Base-by-base conservation (phyloP, 2,113 vertebrate species). In the Tor tambroides region DNA sequence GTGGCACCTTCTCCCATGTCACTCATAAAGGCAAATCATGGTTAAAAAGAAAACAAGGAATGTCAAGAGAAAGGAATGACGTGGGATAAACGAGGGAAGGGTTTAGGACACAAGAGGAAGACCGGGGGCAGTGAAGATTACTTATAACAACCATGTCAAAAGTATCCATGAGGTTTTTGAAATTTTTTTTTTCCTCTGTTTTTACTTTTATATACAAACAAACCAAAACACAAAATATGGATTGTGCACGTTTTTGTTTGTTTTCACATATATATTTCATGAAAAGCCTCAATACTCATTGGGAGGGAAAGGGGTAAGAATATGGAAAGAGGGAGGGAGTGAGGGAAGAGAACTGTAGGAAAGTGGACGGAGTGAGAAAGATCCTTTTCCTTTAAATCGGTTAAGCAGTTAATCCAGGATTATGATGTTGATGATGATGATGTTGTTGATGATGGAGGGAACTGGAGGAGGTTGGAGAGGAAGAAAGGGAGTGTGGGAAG, bases 11-110 rank as follows among this genome's bases (percentile, higher is more conserved):
- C 88, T 86, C 85, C 78, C 80, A 84, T 88, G 89, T 87, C 85
- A 90, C 90, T 91, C 78, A 84, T 87, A 59, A 94, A 95, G 93
- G 94, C 95, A 94, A 90, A 92, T 92, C 61, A 75, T 83, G 93
- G 92, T 92, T 8, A 41, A 80, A 61, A 38, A 7, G 32, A 28
- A 10, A 85, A 46, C 49, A 56, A 76, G 81, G 83, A 87, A 87
- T 84, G 85, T 79, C 65, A 21, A n/a, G 21, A n/a, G 80, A 28
- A 82, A 71, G 30, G 59, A 54, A 65, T 41, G 75, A 30, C 2
- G 43, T 17, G 5, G 17, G 26, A 74, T 41, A 65, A 21, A 78
- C n/a, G 54, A 35, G 61, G 49, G 80, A 56, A 69, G 87, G 63
- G 46, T 17, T 72, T 23, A 56, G 43, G 43, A 84, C 12, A 23